phyloP scores from a whole-genome alignment of 2,113 vertebrate species.

The Apodemus sylvaticus region DNA sequence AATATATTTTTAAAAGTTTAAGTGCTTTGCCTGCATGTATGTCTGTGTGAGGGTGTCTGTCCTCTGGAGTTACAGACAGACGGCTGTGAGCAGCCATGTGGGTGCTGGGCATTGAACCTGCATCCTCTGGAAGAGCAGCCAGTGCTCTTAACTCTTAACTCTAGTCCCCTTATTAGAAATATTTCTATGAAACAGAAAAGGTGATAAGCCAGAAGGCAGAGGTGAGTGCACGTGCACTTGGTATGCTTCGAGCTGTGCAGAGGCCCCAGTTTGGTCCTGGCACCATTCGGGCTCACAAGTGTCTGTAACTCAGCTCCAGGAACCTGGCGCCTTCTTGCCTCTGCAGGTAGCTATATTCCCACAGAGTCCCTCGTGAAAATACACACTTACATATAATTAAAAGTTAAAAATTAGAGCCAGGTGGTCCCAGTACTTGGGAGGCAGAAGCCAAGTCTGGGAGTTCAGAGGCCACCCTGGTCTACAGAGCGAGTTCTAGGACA shows the following conservation, averaged over 20 bases:
- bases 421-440: not conserved
- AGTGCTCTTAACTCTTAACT: no score
- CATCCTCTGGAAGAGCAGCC: no score
- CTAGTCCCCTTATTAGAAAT: no score
- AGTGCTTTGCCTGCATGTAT: no score
- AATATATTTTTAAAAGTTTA: no score
- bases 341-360: not conserved
- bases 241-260: not conserved
- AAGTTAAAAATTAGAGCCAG: not conserved
- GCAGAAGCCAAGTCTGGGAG: not conserved
- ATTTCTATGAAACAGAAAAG: not conserved
- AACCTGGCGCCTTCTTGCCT: not conserved
- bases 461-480: not conserved
- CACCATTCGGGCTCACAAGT: not conserved
- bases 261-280: not conserved
- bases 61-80: no score
- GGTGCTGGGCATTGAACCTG: no score
- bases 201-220: not conserved
- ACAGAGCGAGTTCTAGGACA: not conserved
- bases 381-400: not conserved
- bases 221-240: not conserved
- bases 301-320: not conserved
- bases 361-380: not conserved
- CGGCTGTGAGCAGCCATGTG: no score
- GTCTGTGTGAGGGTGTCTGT: no score